Percentiles rank a stretch among this genome's conserved stretches.
These are phyloP conservation scores for Drosophila falleni DNA, from an alignment of 2,888 invertebrate genomes.

Conservation along the genomic window DNA sequence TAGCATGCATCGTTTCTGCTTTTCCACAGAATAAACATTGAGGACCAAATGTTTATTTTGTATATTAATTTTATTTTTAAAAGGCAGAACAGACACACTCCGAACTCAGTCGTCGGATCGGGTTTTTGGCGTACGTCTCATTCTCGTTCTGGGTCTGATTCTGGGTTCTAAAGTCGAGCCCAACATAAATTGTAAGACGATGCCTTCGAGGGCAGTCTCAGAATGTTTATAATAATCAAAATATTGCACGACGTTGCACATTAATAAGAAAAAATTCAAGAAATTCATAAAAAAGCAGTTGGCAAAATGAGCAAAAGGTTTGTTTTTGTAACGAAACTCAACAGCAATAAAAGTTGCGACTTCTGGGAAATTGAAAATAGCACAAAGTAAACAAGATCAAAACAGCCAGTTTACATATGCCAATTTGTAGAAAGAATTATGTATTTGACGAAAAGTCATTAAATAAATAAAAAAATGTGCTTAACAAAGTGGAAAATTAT, in stretches of 20 bases:
- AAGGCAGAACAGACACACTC: constrained; percentile 24
- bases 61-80: constrained; percentile 64
- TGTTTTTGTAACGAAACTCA: constrained; percentile 21
- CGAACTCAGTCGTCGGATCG: not conserved
- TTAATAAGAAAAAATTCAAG: constrained; percentile 55
- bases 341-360: constrained; percentile 37
- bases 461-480: not conserved
- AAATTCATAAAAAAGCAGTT: constrained; percentile 8
- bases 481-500: no score
- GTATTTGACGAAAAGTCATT: not conserved
- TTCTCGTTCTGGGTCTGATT: constrained; percentile 8
- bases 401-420: not conserved
- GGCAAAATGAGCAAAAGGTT: constrained; percentile 17
- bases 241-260: constrained; percentile 76
- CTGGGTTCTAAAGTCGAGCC: constrained; percentile 23
- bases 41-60: constrained; percentile 50
- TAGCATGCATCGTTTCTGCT: constrained; percentile 4
- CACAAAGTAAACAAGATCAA: constrained; percentile 23
- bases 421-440: not conserved
- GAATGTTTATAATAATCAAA: constrained; percentile 68
- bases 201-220: constrained; percentile 54
- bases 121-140: not conserved
- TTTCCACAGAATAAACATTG: constrained; percentile 47
- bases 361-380: constrained; percentile 50
- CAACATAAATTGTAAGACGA: constrained; percentile 71